Evolutionary conservation across 1,140 invertebrate species (phyloP).

Genomic region (Harpegnathos saltator): DNA sequence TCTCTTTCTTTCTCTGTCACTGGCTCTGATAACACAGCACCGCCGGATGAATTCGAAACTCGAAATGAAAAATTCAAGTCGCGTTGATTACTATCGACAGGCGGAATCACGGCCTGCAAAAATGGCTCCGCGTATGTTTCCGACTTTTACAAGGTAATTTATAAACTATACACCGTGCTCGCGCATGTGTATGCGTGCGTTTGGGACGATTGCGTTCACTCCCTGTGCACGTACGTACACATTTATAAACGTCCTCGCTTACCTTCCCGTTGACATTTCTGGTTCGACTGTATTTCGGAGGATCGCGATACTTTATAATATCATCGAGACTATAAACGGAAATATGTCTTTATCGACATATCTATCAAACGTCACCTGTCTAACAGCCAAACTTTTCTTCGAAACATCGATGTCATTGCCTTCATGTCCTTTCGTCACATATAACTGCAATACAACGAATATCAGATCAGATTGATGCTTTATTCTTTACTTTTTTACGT

Average conservation of each 20-base stretch:
- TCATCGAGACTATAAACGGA: too few species aligned
- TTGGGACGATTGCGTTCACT: not conserved
- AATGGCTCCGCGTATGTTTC: conserved; percentile 17
- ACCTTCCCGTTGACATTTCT: not conserved
- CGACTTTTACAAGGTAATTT: conserved; percentile 46
- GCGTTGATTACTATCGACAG: conserved; percentile 42
- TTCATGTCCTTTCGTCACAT: too few species aligned
- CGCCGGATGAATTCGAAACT: conserved; percentile 39
- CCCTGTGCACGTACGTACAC: not conserved
- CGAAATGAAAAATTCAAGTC: conserved; percentile 59
- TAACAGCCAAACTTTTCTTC: too few species aligned
- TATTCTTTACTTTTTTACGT: too few species aligned
- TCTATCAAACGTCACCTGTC: too few species aligned
- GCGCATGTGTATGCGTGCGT: not conserved
- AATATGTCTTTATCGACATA: too few species aligned
- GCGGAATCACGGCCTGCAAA: conserved; percentile 37
- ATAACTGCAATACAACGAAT: too few species aligned
- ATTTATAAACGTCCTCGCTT: not conserved
- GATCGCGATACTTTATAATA: not conserved
- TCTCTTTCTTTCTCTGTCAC: not conserved
- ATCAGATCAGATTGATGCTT: too few species aligned
- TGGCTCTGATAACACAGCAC: not conserved
- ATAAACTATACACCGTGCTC: conserved; percentile 10
- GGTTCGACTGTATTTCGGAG: not conserved
- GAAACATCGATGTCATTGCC: too few species aligned